Conservation (phyloP, 2,113 vertebrate species). For the Rhinichthys klamathensis region DNA sequence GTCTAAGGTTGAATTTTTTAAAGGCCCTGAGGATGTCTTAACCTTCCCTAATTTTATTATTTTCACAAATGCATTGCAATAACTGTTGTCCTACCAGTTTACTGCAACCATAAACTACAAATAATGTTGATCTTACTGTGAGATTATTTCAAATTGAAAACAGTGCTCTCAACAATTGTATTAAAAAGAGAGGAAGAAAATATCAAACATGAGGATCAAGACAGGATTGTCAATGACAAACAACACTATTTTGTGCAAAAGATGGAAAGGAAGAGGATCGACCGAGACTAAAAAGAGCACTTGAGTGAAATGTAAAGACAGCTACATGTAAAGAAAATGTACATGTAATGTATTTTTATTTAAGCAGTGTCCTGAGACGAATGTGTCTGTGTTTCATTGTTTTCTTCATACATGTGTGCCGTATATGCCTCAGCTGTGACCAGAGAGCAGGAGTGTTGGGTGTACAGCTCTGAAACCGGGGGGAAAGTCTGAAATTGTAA, state of each 20-base stretch:
- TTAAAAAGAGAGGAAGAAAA: not conserved
- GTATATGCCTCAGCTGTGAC: constrained; percentile 55
- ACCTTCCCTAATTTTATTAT: not conserved
- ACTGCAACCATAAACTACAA: not conserved
- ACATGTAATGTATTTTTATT: constrained; percentile 64
- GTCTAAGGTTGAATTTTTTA: not conserved
- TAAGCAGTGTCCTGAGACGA: constrained; percentile 60
- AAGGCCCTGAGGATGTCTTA: not conserved
- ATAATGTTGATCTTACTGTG: not conserved
- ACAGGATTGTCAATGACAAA: constrained; percentile 13
- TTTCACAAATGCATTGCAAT: not conserved
- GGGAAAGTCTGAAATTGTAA: constrained; percentile 82
- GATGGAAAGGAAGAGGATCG: constrained; percentile 21
- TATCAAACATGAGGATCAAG: constrained; percentile 1
- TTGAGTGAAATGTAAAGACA: constrained; percentile 49
- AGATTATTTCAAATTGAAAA: not conserved
- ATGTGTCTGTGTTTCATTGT: constrained; percentile 37
- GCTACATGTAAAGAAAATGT: constrained; percentile 54
- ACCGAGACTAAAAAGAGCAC: constrained; percentile 36
- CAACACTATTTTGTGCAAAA: not conserved
- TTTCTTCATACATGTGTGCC: constrained; percentile 55
- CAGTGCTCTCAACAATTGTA: not conserved
- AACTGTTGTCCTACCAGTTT: not conserved
- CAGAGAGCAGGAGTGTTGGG: constrained; percentile 66
- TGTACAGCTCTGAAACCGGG: constrained; percentile 56